Evolutionary conservation across 2,113 vertebrate genomes (phyloP), one percentile per base, ranked within the genome.

Genomic region (Vidua chalybeata): DNA sequence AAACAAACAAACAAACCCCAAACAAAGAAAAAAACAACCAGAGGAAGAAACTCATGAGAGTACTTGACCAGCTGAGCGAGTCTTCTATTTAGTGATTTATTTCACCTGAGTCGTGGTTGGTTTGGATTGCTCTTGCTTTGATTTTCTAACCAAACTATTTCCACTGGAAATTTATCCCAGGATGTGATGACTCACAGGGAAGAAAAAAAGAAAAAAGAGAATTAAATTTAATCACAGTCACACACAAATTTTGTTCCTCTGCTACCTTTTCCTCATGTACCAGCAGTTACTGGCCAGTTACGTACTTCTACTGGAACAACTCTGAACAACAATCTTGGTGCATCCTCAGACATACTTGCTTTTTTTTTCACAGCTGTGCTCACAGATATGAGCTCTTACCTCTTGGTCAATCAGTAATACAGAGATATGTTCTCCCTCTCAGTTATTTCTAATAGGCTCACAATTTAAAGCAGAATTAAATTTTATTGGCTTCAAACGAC

Each of bases 401-500:
- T 90, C 51, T 77, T 77, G 82, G 72, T 51, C 1, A 2, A 43
- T 30, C 43, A 74, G 12, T 66, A 83, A 93, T 27, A 68, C 7
- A 87, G 37, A 83, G 41, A 23, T 43, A 63, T 11, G 27, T 39
- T 86, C n/a, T 73, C n/a, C 28, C 81, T 23, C 54, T 80, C 85
- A 39, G 18, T 58, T 86, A 71, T 83, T 84, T 88, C 75, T 77
- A 86, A 92, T 86, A 90, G 90, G 37, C 3, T 35, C 68, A 67
- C n/a, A 86, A 43, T 28, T 80, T 94, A 90, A 39, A 94, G 55
- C 39, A 74, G 73, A 88, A 92, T 81, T 92, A 64, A 30, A 83
- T 88, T 54, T 90, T 93, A 92, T 77, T 90, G 83, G 51, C 59
- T 89, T 63, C 68, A 93, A 94, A 92, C 74, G 79, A 93, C 72